These are phyloP conservation scores for Phengaris alcon DNA, from an alignment of 2,888 invertebrate genomes.

Conservation along the genomic window DNA sequence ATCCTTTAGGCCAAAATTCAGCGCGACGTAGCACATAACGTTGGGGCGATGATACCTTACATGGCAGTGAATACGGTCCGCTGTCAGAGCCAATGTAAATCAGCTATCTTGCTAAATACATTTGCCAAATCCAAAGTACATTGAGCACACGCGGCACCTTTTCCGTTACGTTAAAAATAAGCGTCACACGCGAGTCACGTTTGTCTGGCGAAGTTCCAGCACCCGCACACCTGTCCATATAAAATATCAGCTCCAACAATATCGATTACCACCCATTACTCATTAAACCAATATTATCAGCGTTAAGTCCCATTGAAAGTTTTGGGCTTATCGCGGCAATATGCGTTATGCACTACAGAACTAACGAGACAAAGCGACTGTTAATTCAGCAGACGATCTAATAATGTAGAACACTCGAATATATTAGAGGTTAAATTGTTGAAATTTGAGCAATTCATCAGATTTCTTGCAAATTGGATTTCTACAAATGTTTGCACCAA, in stretches of 20 bases:
- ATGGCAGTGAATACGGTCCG: background rate
- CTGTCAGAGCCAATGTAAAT: background rate
- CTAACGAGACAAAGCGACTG: background rate
- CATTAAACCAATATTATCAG: slow-evolving; percentile 8
- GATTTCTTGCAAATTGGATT: too few relatives aligned
- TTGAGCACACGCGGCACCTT: slow-evolving; percentile 74
- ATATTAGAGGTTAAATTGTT: background rate
- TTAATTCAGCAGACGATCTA: background rate
- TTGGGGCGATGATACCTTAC: background rate
- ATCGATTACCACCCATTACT: slow-evolving; percentile 22
- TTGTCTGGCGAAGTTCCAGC: slow-evolving; percentile 67
- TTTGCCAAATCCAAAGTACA: slow-evolving; percentile 77
- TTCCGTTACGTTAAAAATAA: slow-evolving; percentile 77
- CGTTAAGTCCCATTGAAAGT: background rate
- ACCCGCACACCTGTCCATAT: slow-evolving; percentile 37
- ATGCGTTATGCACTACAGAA: slow-evolving; percentile 1
- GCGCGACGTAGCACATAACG: background rate
- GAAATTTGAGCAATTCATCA: background rate
- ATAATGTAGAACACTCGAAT: background rate
- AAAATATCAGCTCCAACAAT: slow-evolving; percentile 39
- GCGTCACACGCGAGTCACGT: slow-evolving; percentile 75
- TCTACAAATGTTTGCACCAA: too few relatives aligned
- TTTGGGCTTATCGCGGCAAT: background rate
- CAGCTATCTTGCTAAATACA: slow-evolving; percentile 2
- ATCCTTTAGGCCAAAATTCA: background rate